Evolutionary conservation across 2,888 invertebrate genomes (phyloP), one percentile per base, ranked within the genome.

Genomic region (Monochamus alternatus): DNA sequence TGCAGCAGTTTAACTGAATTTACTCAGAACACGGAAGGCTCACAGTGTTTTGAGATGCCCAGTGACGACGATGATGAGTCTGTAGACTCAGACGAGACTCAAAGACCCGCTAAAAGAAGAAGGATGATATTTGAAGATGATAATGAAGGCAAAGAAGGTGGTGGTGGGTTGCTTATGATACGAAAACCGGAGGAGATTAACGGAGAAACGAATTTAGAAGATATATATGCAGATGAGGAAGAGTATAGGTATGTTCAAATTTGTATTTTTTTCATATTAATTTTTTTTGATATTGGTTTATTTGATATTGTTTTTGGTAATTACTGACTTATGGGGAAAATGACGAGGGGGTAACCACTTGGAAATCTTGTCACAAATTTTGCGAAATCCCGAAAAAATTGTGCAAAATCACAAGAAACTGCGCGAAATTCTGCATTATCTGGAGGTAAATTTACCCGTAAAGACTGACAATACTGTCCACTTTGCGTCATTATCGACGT

Each of bases 1-100:
- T 84, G 85, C 72, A 87, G 87, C 75, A 85, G 85, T 78, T 75
- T 85, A 47, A 87, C 87, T 5, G 87, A 86, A 65, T 82, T 83
- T 65, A 85, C 84, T 4, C 79, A 81, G 14, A 84, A 84, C 65
- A 86, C 86, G 3, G 87, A 86, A 75, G 87, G 86, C 71, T 84
- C 85, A 0, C 83, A 83, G 52, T 76, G 80, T 51, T 82, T 77
- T 65, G 85, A 85, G 62, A 83, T 80, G 68, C 82, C 78, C 51
- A 87, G 86, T 71, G 87, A 88, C 59, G 75, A 84, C 67, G 87
- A 87, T 7, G 75, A 84, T 68, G 81, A 78, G 1, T 75, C 77
- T 4, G 78, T 76, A 47, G 84, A 78, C 81, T 81, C 69, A 38
- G 79, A 78, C 12, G 79, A 80, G 47, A 73, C 31, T 14, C 62